Conservation (phyloP, 2,797 vertebrate species). For the Sparus aurata region DNA sequence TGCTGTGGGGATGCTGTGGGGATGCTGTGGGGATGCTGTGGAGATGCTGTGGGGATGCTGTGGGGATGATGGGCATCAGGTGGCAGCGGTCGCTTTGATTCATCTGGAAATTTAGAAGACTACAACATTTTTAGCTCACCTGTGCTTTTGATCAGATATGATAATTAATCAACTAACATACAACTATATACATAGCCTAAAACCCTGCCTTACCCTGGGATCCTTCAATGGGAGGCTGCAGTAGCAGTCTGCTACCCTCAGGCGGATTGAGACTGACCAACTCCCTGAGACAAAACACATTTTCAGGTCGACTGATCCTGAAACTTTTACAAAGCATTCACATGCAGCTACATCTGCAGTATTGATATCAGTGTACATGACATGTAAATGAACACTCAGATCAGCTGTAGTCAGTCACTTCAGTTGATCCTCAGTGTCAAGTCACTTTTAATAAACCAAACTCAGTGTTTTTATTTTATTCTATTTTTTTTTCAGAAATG, state of each 20-base stretch:
- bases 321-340: not conserved
- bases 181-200: too few relatives aligned
- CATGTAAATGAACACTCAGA: not conserved
- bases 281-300: constrained; percentile 81
- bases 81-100: constrained; percentile 93
- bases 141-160: too few relatives aligned
- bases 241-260: too few relatives aligned
- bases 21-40: too few relatives aligned
- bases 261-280: constrained; percentile 92
- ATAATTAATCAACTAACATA: too few relatives aligned
- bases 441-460: not conserved
- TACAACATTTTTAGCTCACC: not conserved
- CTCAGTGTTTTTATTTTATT: not conserved
- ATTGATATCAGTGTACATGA: not conserved
- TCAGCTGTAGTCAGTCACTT: not conserved
- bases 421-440: not conserved
- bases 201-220: too few relatives aligned
- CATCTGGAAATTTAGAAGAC: constrained; percentile 81
- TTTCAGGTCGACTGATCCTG: not conserved
- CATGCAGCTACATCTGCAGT: not conserved
- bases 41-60: constrained; percentile 85
- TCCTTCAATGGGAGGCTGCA: too few relatives aligned
- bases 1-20: too few relatives aligned
- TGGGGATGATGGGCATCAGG: constrained; percentile 96
- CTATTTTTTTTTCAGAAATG: not conserved